Evolutionary conservation across 2,888 invertebrate species (phyloP).

Genomic region (Pantelozetes paolii): DNA sequence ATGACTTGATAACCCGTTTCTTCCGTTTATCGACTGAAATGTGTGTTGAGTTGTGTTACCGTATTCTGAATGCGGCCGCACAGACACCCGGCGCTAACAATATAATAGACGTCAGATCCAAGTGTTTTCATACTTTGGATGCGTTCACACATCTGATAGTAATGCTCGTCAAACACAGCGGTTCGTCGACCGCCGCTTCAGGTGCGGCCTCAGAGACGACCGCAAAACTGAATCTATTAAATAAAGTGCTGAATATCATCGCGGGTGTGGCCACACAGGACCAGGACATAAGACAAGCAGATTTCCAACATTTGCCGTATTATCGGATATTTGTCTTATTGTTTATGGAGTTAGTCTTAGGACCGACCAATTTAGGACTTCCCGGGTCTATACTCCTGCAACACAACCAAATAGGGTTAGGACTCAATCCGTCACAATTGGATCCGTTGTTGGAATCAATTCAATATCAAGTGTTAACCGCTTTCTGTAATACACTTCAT

Average conservation of each 20-base stretch:
- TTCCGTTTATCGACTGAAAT: slow-evolving; percentile 94
- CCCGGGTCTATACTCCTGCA: slow-evolving; percentile 14
- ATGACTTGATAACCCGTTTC: slow-evolving; percentile 93
- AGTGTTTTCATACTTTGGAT: slow-evolving; percentile 92
- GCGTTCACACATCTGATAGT: slow-evolving; percentile 90
- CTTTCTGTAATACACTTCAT: slow-evolving; percentile 92
- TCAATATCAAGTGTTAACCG: slow-evolving; percentile 87
- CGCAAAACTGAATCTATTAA: slow-evolving; percentile 93
- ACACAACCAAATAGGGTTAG: slow-evolving; percentile 37
- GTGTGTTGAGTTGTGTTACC: slow-evolving; percentile 90
- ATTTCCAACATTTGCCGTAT: slow-evolving; percentile 96
- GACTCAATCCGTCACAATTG: slow-evolving; percentile 61
- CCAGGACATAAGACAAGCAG: slow-evolving; percentile 80
- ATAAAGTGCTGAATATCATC: slow-evolving; percentile 88
- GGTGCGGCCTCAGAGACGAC: slow-evolving; percentile 63
- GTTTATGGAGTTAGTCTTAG: slow-evolving; percentile 76
- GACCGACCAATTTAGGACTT: slow-evolving; percentile 43
- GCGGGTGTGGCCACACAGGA: slow-evolving; percentile 93
- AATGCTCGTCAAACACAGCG: slow-evolving; percentile 79
- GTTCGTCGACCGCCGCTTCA: slow-evolving; percentile 63
- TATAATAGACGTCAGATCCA: slow-evolving; percentile 67
- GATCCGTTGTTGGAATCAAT: slow-evolving; percentile 90
- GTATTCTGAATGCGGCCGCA: slow-evolving; percentile 59
- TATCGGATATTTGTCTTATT: slow-evolving; percentile 94
- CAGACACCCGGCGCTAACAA: slow-evolving; percentile 45